A percentile compares a stretch with the other conserved stretches of the same genome.
These are phyloP conservation scores for Pachyuromys duprasi DNA, from an alignment of 2,797 vertebrate species.

Conservation along the genomic window DNA sequence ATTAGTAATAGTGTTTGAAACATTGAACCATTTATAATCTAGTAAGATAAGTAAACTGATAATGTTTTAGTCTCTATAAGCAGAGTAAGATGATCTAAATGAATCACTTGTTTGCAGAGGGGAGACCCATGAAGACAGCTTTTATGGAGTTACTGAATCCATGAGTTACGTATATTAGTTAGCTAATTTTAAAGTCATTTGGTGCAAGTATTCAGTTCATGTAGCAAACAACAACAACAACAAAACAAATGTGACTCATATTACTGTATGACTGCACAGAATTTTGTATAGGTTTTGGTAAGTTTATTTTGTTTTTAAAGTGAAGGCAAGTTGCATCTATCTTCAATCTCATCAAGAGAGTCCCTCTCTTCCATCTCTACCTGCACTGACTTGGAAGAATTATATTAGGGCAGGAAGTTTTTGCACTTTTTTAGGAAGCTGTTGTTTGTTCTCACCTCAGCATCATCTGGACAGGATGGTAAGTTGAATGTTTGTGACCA, in stretches of 20 bases:
- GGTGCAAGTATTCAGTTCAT: background rate
- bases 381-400: background rate
- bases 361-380: background rate
- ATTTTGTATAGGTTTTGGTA: slow-evolving; percentile 26
- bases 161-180: background rate
- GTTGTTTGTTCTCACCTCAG: background rate
- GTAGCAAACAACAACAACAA: background rate
- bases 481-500: background rate
- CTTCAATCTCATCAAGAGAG: background rate
- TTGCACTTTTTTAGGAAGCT: background rate
- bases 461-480: background rate
- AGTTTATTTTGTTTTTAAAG: slow-evolving; percentile 6
- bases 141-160: background rate
- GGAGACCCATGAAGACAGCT: too few relatives aligned
- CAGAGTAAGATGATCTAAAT: background rate
- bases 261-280: background rate
- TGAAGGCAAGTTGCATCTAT: slow-evolving; percentile 14
- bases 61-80: background rate
- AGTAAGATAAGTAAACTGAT: background rate
- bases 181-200: background rate
- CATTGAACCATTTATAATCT: background rate
- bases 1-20: background rate
- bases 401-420: background rate
- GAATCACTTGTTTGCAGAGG: background rate
- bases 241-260: background rate